Base-by-base conservation (phyloP, 2,888 invertebrate genomes). In the Helobdella robusta region DNA sequence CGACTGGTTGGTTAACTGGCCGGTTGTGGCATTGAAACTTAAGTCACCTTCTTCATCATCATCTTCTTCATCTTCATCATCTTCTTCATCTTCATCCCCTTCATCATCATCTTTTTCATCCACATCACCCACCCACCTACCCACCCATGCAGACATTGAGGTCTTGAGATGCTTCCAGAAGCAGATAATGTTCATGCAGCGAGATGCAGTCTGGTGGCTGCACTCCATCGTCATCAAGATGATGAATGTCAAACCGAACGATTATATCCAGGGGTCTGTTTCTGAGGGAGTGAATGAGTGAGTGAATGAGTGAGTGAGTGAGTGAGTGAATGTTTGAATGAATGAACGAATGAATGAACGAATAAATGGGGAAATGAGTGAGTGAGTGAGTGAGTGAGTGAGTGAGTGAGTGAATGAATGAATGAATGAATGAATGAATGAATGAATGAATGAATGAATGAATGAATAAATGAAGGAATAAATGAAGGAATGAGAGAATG, bases 201-300 rank as follows among this genome's bases (percentile, higher is more conserved):
- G 87, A 70, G 88, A 91, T 74, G 86, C 89, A 34, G 85, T 93
- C 0, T 86, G 85, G 73, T 95, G 94, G 94, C 82, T 95, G 76
- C 87, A 90, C 72, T 88, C 88, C 71, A 84, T 86, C 6, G 91
- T 89, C 3, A 85, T 87, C 60, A 84, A 86, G 67, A 81, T 87
- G 69, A 91, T 87, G 78, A 83, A 85, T 30, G 86, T 90, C 2
- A 83, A 84, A 34, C 81, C 85, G 0, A 83, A 83, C 36, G 90
- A 90, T 73, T 88, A 87, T 75, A 84, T 86, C 72, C 87, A 87
- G 73, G 72, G 73, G 74, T 68, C 40, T 36, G 23, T 36, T 46
- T 11, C 8, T 23, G 11, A 30, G 11, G 6, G 32, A 11, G 25
- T 20, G 25, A 52, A 11, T n/a, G n/a, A n/a, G n/a, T n/a, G n/a